Evolutionary conservation across 2,113 vertebrate genomes (phyloP).

Genomic region (Neopipo cinnamomea): DNA sequence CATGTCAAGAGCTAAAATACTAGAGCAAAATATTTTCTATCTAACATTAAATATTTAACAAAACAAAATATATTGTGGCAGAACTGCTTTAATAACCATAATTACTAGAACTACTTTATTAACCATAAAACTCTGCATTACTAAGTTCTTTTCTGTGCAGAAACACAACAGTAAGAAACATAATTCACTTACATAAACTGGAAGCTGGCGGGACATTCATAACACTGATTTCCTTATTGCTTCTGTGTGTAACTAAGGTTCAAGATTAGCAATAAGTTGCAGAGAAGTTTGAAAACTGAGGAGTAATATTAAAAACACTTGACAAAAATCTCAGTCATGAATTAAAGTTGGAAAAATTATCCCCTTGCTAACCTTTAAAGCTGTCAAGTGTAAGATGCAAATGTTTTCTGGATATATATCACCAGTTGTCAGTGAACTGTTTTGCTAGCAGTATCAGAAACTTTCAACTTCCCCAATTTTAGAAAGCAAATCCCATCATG

Average conservation of each 20-base stretch:
- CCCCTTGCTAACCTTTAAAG: not conserved
- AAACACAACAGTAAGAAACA: not conserved
- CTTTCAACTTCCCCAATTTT: not conserved
- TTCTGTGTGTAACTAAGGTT: not conserved
- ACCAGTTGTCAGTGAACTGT: not conserved
- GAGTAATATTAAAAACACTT: not conserved
- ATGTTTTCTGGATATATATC: not conserved
- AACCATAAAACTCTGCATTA: not conserved
- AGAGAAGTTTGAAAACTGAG: conserved; percentile 11
- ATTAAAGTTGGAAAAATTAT: not conserved
- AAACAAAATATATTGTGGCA: not conserved
- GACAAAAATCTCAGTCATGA: not conserved
- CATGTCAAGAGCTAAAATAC: not conserved
- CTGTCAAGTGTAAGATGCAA: not conserved
- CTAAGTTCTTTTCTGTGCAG: not conserved
- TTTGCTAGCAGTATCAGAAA: not conserved
- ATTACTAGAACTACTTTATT: not conserved
- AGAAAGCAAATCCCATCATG: not conserved
- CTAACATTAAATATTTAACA: not conserved
- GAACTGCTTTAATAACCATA: not conserved
- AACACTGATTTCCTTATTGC: not conserved
- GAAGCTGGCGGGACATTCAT: not conserved
- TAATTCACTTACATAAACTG: not conserved
- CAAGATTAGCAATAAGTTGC: not conserved
- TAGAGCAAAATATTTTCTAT: not conserved